A percentile compares a stretch with the other conserved stretches of the same genome.
Conservation (phyloP, 2,797 vertebrate genomes). For the Tadarida brasiliensis region DNA sequence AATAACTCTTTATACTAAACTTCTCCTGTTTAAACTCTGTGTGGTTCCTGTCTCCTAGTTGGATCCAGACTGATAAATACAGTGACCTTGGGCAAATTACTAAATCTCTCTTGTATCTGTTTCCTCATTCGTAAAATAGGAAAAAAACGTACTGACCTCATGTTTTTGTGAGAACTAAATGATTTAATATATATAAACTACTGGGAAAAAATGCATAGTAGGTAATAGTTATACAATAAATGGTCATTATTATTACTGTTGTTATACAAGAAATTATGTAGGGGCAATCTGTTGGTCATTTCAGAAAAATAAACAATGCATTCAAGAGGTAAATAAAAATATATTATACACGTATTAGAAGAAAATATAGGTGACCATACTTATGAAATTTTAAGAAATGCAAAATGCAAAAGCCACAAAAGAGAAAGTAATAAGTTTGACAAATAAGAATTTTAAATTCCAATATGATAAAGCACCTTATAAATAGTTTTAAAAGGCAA, state of each 20-base stretch:
- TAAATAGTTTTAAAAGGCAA: not conserved
- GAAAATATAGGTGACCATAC: not conserved
- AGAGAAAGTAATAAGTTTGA: constrained; percentile 13
- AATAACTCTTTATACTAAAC: constrained; percentile 19
- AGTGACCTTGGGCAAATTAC: not conserved
- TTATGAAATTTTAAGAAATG: constrained; percentile 34
- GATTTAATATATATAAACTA: not conserved
- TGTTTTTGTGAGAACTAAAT: constrained; percentile 4
- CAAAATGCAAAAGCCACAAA: constrained; percentile 53
- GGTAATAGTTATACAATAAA: not conserved
- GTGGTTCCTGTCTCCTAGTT: not conserved
- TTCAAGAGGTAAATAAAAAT: constrained; percentile 57
- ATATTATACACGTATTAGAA: constrained; percentile 29
- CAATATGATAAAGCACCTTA: not conserved
- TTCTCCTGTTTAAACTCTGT: not conserved
- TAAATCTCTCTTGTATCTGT: not conserved
- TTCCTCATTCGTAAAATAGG: constrained; percentile 1
- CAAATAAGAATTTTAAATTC: constrained; percentile 40
- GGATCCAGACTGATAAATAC: not conserved
- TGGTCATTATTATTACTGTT: not conserved
- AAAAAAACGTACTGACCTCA: constrained; percentile 30
- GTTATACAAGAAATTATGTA: not conserved
- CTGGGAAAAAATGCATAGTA: not conserved
- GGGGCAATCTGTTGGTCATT: not conserved
- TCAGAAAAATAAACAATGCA: constrained; percentile 25